A percentile compares a stretch with the other conserved stretches of the same genome.
Evolutionary conservation across 1,140 invertebrate genomes (phyloP).

Genomic region (Parapsyche elsis): DNA sequence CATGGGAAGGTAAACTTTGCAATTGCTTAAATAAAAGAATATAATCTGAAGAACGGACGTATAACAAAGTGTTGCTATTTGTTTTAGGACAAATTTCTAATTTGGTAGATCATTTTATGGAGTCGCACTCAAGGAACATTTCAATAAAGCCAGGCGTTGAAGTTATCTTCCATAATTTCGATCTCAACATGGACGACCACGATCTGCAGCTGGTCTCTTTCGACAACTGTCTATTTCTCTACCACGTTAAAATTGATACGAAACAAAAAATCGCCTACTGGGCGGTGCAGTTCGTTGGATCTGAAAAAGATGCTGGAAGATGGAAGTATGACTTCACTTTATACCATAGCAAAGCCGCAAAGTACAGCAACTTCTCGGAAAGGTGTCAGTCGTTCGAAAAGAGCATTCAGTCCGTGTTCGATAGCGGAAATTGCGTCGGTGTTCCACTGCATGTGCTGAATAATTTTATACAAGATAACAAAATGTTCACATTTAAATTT

Average conservation of each 20-base stretch:
- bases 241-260: conserved; percentile 17
- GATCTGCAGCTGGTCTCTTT: conserved; percentile 32
- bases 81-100: not conserved
- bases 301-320: not conserved
- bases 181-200: not conserved
- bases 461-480: conserved; percentile 6
- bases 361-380: not conserved
- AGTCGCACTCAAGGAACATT: conserved; percentile 17
- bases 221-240: conserved; percentile 7
- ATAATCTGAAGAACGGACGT: no score
- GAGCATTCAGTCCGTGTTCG: not conserved
- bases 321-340: conserved; percentile 30
- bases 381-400: not conserved
- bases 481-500: conserved; percentile 18
- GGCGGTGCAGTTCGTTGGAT: conserved; percentile 11
- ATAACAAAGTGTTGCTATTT: not conserved
- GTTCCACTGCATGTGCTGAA: not conserved
- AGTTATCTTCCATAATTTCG: conserved; percentile 38
- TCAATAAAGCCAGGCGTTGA: conserved; percentile 18
- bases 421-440: conserved; percentile 26
- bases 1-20: conserved; percentile 38
- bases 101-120: not conserved
- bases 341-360: not conserved
- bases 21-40: no score
- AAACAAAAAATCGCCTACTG: not conserved